phyloP scores from a whole-genome alignment of 2,797 vertebrate species.

The Rhinella marina region DNA sequence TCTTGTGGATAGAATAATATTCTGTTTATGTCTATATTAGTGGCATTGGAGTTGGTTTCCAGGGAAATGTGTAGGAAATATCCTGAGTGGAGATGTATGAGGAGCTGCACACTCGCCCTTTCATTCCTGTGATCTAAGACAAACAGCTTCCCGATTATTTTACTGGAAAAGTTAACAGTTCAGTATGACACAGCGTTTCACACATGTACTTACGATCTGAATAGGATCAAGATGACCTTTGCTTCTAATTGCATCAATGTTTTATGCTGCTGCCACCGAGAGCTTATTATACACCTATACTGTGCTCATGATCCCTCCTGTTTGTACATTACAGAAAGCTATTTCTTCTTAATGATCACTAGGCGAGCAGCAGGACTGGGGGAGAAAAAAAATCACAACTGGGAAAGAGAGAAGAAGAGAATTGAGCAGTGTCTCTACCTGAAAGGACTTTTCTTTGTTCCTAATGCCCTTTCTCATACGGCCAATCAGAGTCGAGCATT shows the following conservation, averaged over 20 bases:
- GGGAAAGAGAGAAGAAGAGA: conserved; percentile 71
- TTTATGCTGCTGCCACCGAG: conserved; percentile 79
- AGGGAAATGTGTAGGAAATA: conserved; percentile 68
- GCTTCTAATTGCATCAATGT: conserved; percentile 82
- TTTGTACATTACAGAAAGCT: conserved; percentile 57
- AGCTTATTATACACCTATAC: conserved; percentile 75
- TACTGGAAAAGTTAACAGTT: conserved; percentile 35
- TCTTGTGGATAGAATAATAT: background rate
- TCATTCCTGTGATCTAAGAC: conserved; percentile 65
- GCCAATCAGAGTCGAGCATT: conserved; percentile 79
- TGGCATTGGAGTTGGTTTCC: conserved; percentile 66
- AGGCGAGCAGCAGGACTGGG: conserved; percentile 70
- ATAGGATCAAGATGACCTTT: conserved; percentile 82
- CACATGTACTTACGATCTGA: conserved; percentile 82
- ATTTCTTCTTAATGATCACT: conserved; percentile 59
- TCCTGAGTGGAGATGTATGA: conserved; percentile 71
- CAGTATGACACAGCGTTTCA: conserved; percentile 75
- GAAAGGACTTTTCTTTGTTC: conserved; percentile 85
- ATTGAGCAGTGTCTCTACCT: conserved; percentile 74
- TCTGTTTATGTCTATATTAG: conserved; percentile 60
- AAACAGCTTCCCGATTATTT: conserved; percentile 43
- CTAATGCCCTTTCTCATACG: conserved; percentile 74
- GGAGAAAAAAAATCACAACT: conserved; percentile 67
- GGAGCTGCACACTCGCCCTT: conserved; percentile 69
- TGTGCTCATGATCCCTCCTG: conserved; percentile 78